phyloP scores from a whole-genome alignment of 2,888 invertebrate species.

The Mythimna ferrago region DNA sequence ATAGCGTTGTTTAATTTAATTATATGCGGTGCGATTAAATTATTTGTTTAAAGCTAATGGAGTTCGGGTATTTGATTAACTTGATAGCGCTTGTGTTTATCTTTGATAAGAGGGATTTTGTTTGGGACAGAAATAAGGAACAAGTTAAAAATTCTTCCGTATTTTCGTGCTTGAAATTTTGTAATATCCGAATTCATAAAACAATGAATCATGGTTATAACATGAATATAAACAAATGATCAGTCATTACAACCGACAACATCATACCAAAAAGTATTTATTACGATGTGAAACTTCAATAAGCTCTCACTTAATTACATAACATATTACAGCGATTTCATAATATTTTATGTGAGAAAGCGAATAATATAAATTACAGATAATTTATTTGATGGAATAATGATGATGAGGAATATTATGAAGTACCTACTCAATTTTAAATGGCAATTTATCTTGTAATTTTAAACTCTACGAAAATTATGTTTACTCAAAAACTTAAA shows the following conservation, averaged over 20 bases:
- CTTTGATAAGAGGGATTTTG: slow-evolving; percentile 75
- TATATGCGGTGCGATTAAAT: slow-evolving; percentile 76
- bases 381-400: slow-evolving; percentile 56
- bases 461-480: slow-evolving; percentile 18
- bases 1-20: slow-evolving; percentile 86
- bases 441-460: slow-evolving; percentile 34
- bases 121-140: slow-evolving; percentile 77
- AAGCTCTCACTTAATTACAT: slow-evolving; percentile 46
- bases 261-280: slow-evolving; percentile 48
- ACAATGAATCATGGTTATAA: slow-evolving; percentile 24
- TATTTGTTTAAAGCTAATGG: slow-evolving; percentile 79
- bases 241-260: slow-evolving; percentile 35
- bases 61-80: slow-evolving; percentile 72
- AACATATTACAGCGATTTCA: slow-evolving; percentile 47
- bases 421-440: slow-evolving; percentile 30
- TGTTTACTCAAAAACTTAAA: slow-evolving; percentile 16
- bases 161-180: slow-evolving; percentile 39
- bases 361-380: slow-evolving; percentile 50
- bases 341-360: slow-evolving; percentile 48
- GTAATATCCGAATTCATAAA: slow-evolving; percentile 15
- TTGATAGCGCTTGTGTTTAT: slow-evolving; percentile 73
- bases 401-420: slow-evolving; percentile 52
- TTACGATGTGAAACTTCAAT: slow-evolving; percentile 49
- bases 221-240: slow-evolving; percentile 41
- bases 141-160: slow-evolving; percentile 60